Conservation (phyloP, 2,113 vertebrate genomes). For the Patagioenas fasciata region DNA sequence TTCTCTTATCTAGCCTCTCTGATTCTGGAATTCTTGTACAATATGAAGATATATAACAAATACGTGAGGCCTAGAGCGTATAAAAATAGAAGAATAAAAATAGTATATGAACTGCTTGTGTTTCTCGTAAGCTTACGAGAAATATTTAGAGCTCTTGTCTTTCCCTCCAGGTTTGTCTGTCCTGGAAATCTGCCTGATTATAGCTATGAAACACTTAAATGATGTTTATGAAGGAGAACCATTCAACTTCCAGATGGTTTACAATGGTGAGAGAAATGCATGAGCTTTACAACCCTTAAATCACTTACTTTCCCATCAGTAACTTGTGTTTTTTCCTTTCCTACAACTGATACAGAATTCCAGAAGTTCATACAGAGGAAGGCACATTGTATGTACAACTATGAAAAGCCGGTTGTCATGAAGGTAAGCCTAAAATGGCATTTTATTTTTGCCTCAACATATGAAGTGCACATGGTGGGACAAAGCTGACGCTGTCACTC, state of each 20-base stretch:
- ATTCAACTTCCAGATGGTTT: slow-evolving; percentile 98
- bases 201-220: slow-evolving; percentile 97
- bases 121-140: not conserved
- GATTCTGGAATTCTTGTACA: rapidly evolving
- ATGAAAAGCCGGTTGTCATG: slow-evolving; percentile 92
- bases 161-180: slow-evolving; percentile 86
- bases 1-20: too few species aligned
- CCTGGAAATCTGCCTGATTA: slow-evolving; percentile 94
- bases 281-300: rapidly evolving
- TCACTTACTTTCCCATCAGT: rapidly evolving
- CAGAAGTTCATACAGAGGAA: slow-evolving; percentile 97
- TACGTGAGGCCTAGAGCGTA: not conserved
- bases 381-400: slow-evolving; percentile 90
- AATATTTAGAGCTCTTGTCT: not conserved
- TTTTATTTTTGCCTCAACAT: not conserved
- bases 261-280: slow-evolving; percentile 84
- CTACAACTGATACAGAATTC: slow-evolving; percentile 79
- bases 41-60: not conserved
- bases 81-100: not conserved
- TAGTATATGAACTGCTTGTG: not conserved
- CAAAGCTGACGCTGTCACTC: rapidly evolving
- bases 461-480: too few species aligned
- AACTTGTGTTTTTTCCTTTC: not conserved
- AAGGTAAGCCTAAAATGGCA: slow-evolving; percentile 79
- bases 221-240: slow-evolving; percentile 94